Evolutionary conservation across 1,140 invertebrate genomes (phyloP).

Genomic region (Melipona quadrifasciata): DNA sequence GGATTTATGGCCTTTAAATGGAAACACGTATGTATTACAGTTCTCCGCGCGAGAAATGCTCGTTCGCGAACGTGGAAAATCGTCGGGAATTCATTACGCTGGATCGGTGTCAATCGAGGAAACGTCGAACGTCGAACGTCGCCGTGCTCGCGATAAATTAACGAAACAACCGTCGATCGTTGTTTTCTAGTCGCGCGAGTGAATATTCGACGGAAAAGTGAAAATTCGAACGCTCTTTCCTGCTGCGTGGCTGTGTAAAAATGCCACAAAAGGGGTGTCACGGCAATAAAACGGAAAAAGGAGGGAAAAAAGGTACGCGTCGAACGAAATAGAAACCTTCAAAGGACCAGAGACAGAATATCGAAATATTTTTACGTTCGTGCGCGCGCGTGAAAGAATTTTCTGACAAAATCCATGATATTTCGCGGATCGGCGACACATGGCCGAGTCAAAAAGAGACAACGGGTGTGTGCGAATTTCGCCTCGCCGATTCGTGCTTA

Average conservation of each 20-base stretch:
- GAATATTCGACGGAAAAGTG: neutral
- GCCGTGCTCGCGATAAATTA: neutral
- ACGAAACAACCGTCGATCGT: neutral
- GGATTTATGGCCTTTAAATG: neutral
- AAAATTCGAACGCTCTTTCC: neutral
- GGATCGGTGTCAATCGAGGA: neutral
- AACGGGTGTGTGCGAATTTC: neutral
- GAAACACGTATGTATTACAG: neutral
- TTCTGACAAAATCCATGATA: neutral
- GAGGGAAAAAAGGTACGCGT: neutral
- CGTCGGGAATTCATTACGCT: neutral
- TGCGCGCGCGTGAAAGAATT: neutral
- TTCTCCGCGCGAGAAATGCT: neutral
- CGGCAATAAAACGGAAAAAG: too few species aligned
- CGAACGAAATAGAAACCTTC: neutral
- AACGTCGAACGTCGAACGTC: constrained; percentile 10
- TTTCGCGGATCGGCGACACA: neutral
- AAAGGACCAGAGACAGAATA: neutral
- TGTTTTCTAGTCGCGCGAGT: neutral
- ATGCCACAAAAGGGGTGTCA: neutral
- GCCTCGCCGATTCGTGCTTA: too few species aligned
- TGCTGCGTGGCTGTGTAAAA: neutral
- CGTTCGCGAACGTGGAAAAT: neutral
- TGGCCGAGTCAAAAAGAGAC: neutral
- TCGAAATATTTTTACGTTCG: constrained; percentile 7